Evolutionary conservation across 2,113 vertebrate genomes (phyloP).

Genomic region (Lasiurus cinereus): DNA sequence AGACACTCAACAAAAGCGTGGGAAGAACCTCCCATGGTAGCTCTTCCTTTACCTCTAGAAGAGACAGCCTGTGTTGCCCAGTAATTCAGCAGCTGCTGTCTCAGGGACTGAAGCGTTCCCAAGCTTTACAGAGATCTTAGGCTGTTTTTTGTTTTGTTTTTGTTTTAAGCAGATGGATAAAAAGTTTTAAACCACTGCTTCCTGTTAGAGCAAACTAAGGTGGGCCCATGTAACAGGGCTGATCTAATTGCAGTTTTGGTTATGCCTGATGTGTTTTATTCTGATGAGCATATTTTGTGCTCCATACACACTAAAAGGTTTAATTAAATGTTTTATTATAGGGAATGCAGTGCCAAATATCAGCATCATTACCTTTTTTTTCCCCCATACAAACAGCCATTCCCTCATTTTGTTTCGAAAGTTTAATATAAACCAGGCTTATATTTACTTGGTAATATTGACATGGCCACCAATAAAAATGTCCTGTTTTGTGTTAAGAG

Average conservation of each 20-base stretch:
- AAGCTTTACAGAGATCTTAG: not conserved
- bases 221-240: conserved; percentile 53
- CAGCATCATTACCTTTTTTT: conserved; percentile 48
- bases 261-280: conserved; percentile 73
- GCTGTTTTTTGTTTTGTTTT: not conserved
- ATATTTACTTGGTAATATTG: not conserved
- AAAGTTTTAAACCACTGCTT: conserved; percentile 64
- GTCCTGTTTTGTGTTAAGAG: not conserved
- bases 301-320: conserved; percentile 70
- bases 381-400: not conserved
- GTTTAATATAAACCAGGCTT: not conserved
- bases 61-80: not conserved
- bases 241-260: conserved; percentile 73
- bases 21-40: not conserved
- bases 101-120: conserved; percentile 14
- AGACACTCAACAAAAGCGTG: not conserved
- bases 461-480: not conserved
- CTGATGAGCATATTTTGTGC: conserved; percentile 65
- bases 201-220: conserved; percentile 63
- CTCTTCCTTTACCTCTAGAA: conserved; percentile 23
- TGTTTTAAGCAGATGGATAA: conserved; percentile 41
- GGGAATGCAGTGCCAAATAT: conserved; percentile 62
- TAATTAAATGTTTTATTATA: conserved; percentile 77
- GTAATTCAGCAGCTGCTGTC: not conserved
- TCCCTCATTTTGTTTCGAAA: conserved; percentile 35